Base-by-base conservation (phyloP, 2,797 vertebrate species). In the Bufotes viridis region DNA sequence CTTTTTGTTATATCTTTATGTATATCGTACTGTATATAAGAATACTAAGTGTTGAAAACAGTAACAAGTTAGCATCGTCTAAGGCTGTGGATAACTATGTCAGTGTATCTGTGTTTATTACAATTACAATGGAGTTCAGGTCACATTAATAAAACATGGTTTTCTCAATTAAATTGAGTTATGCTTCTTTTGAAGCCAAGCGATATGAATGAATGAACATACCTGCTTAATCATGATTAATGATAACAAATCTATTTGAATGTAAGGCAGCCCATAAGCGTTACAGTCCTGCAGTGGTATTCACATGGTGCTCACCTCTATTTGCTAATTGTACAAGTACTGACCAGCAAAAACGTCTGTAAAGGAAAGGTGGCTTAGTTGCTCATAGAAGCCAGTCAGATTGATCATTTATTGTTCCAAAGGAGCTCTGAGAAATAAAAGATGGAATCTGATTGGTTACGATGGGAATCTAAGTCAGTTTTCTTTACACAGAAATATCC, bases 1-100 rank as follows among this genome's bases (percentile, higher is more conserved):
- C 76, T 70, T 58, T 26, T 67, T 82, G 55, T 57, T 65, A 29
- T 80, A 69, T n/a, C 1, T 63, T n/a, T 79, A 58, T 80, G 12
- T 13, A 57, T 78, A 78, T 55, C 24, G 53, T 78, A 57, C 24
- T 55, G 53, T 55, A 20, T 10, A 42, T 29, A 61, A 13, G 26
- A 34, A 60, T 20, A 60, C 6, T 29, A 17, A 4, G 18, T 60
- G 2, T 57, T 34, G 6, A 42, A 22, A 3, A 8, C 7, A 13
- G 9, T 17, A 80, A 80, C 34, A 8, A 34, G 1, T 34, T 70
- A 70, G 4, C 7, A 34, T 29, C 4, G 11, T n/a, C 22, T 24
- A 65, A 65, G n/a, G 1, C 9, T 65, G 3, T 12, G 9, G 42
- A 20, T 72, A 72, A 18, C 29, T 42, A 72, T 7, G 15, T 13